Conservation (phyloP, 2,888 invertebrate species). For the Liopterus haemorrhoidalis region DNA sequence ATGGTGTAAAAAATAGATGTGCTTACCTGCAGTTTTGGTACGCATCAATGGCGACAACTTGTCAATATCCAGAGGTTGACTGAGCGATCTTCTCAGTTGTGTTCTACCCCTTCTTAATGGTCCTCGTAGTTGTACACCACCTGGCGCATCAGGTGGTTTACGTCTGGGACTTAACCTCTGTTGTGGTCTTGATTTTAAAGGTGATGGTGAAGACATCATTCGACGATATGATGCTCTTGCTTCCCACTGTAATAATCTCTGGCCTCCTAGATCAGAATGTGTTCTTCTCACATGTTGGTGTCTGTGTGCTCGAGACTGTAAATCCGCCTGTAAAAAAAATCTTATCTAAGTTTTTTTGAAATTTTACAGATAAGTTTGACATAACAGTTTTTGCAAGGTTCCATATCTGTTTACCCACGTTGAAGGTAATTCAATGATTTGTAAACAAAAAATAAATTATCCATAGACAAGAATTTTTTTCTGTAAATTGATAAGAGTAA, state of each 20-base stretch:
- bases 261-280: constrained; percentile 54
- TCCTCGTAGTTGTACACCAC: constrained; percentile 34
- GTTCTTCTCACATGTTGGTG: constrained; percentile 51
- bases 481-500: too few relatives aligned
- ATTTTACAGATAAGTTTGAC: constrained; percentile 1
- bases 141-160: constrained; percentile 43
- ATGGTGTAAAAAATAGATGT: constrained; percentile 5
- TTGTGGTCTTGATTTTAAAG: constrained; percentile 47
- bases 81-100: constrained; percentile 54
- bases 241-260: constrained; percentile 52
- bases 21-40: constrained; percentile 49
- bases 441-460: too few relatives aligned
- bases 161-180: constrained; percentile 46
- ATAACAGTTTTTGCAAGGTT: constrained; percentile 11
- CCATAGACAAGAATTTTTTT: too few relatives aligned
- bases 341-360: neutral
- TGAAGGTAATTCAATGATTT: neutral
- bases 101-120: constrained; percentile 32
- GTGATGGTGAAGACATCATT: constrained; percentile 48
- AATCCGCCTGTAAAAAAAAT: constrained; percentile 47
- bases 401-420: constrained; percentile 1
- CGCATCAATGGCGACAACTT: constrained; percentile 53
- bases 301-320: constrained; percentile 46
- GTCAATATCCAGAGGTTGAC: constrained; percentile 61
- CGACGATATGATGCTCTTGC: constrained; percentile 46